These are phyloP conservation scores for Yoshiicerus persimilis DNA, from an alignment of 1,140 invertebrate genomes.

Conservation along the genomic window DNA sequence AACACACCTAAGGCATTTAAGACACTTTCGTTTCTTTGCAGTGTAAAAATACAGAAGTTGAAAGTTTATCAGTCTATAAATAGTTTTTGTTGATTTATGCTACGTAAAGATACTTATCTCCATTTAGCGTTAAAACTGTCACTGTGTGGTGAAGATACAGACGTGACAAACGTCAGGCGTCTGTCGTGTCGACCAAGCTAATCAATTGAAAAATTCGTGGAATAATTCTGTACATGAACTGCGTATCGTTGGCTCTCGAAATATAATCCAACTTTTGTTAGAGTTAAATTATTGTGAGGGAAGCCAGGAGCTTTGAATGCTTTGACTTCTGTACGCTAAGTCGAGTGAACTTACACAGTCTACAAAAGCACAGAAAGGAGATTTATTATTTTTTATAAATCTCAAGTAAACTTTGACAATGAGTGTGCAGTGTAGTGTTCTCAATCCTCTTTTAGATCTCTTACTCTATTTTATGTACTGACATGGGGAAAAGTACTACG, in stretches of 20 bases:
- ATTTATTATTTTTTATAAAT: neutral
- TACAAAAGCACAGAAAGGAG: neutral
- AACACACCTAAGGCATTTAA: too few relatives aligned
- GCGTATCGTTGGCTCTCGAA: neutral
- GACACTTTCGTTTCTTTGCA: too few relatives aligned
- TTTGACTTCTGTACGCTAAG: neutral
- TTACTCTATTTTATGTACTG: neutral
- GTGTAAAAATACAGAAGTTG: too few relatives aligned
- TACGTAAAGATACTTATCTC: neutral
- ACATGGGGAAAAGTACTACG: neutral
- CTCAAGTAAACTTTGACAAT: neutral
- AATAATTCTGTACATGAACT: neutral
- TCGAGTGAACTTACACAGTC: neutral
- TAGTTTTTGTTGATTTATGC: neutral
- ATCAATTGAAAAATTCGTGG: neutral
- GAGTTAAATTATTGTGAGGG: neutral
- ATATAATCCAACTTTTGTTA: neutral
- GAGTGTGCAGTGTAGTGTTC: neutral
- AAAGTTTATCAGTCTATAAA: too few relatives aligned
- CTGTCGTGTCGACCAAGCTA: neutral
- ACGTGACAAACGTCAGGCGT: neutral
- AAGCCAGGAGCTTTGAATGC: neutral
- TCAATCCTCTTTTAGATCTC: neutral
- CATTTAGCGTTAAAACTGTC: neutral
- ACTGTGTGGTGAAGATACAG: neutral